phyloP scores from a whole-genome alignment of 2,113 vertebrate species.

The Orthonyx spaldingii region DNA sequence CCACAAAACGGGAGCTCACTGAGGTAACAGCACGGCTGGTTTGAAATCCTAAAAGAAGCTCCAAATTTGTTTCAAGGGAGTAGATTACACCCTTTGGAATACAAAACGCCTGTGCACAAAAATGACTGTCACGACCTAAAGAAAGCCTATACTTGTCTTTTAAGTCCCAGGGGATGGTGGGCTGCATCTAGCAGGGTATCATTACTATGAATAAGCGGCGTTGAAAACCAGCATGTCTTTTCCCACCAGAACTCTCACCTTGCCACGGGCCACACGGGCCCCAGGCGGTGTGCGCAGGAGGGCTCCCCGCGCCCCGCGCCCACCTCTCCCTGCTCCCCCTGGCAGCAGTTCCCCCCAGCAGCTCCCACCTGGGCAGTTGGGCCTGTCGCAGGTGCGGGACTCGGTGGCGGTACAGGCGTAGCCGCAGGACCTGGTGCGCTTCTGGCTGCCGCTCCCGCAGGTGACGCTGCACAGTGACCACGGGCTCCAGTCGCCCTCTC shows the following conservation, averaged over 20 bases:
- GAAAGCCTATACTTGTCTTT: not conserved
- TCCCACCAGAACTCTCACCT: fast-evolving
- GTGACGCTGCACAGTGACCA: slow-evolving; percentile 92
- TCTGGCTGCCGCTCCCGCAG: slow-evolving; percentile 91
- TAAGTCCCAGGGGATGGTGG: not conserved
- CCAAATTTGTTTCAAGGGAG: not conserved
- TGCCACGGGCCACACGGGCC: fast-evolving
- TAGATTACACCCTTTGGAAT: not conserved
- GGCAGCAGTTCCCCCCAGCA: fast-evolving
- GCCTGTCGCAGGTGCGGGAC: slow-evolving; percentile 90
- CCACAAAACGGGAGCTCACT: not conserved
- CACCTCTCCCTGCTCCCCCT: fast-evolving
- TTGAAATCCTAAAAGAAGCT: not conserved
- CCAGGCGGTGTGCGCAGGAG: not conserved
- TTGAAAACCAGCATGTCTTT: not conserved
- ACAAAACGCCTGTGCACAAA: not conserved
- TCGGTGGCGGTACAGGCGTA: slow-evolving; percentile 94
- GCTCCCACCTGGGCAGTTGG: slow-evolving; percentile 85
- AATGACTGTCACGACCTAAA: not conserved
- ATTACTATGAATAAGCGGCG: not conserved
- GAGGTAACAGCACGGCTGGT: not conserved
- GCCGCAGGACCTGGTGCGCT: slow-evolving; percentile 89
- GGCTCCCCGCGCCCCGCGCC: fast-evolving
- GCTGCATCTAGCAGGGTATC: not conserved
- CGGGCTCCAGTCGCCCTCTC: slow-evolving; percentile 91